Evolutionary conservation across 2,888 invertebrate species (phyloP).

Genomic region (Pollenia amentaria): DNA sequence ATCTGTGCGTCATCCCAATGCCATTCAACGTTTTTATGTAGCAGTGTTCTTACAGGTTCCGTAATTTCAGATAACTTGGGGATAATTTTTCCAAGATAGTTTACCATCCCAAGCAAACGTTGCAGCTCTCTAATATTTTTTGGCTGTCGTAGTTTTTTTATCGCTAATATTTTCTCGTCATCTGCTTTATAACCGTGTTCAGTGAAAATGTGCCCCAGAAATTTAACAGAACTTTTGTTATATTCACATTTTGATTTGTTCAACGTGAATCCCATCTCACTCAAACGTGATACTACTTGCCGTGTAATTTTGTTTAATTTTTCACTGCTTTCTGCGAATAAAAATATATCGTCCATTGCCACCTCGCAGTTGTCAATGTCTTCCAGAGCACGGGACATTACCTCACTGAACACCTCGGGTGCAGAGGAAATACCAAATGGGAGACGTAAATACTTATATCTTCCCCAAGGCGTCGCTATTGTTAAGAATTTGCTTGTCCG

Average conservation of each 20-base stretch:
- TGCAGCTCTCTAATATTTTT: constrained; percentile 27
- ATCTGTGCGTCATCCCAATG: constrained; percentile 26
- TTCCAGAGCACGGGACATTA: constrained; percentile 64
- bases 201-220: constrained; percentile 43
- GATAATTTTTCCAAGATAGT: constrained; percentile 59
- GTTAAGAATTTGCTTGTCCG: constrained; percentile 73
- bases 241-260: constrained; percentile 76
- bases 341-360: constrained; percentile 48
- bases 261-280: constrained; percentile 73
- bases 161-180: constrained; percentile 45
- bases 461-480: constrained; percentile 74
- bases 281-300: constrained; percentile 67
- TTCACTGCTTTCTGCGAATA: constrained; percentile 58
- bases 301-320: constrained; percentile 69
- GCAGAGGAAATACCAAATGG: constrained; percentile 74
- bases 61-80: constrained; percentile 59
- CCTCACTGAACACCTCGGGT: constrained; percentile 77
- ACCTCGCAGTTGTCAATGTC: constrained; percentile 42
- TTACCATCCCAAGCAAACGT: constrained; percentile 60
- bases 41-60: constrained; percentile 37
- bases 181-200: constrained; percentile 44
- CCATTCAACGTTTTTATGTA: constrained; percentile 45
- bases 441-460: constrained; percentile 72
- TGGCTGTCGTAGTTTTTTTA: constrained; percentile 40
- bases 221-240: too few relatives aligned